Base-by-base conservation (phyloP, 2,888 invertebrate genomes). In the Tineola bisselliella region DNA sequence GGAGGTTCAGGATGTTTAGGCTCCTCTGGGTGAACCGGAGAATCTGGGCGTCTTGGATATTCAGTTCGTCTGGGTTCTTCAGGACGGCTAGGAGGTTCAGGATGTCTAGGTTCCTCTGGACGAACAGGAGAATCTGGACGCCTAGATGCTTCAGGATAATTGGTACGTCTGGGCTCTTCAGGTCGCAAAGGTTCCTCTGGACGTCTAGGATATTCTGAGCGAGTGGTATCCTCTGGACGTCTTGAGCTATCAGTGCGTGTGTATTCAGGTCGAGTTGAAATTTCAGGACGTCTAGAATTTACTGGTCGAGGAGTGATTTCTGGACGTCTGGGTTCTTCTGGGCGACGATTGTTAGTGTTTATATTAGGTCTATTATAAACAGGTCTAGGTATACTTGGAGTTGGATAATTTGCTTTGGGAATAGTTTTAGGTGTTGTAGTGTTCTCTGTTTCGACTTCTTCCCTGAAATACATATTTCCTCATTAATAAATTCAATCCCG, bases 261-360 rank as follows among this genome's bases (percentile, higher is more conserved):
- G 6, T 31, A 5, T 10, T 31, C 31, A n/a, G 38, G 38, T 12
- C n/a, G 1, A 38, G 8, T 48, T 10, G 48, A 15, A 48, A 5
- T 10, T 17, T 48, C 48, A 15, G 48, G 6, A 15, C 15, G 48
- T 10, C 38, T 38, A 52, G 63, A 61, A 33, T 59, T n/a, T n/a
- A n/a, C 60, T 30, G 61, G 63, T 62, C 61, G 56, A 30, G 52
- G 57, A 15, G 61, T 61, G 15, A 62, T 57, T 64, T 65, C 8
- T 64, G 65, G 25, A 66, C 64, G 48, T 67, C 66, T 1, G 72
- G 70, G 64, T 69, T 4, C 66, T 70, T 63, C 63, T 68, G 66
- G 61, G 61, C 61, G 61, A 61, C 61, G 60, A 10, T 65, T 56
- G 67, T 67, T 12, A n/a, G n/a, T n/a, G n/a, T n/a, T n/a, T n/a